Percentiles rank a stretch among this genome's conserved stretches.
Evolutionary conservation across 2,113 vertebrate species (phyloP).

Genomic region (Gulo gulo): DNA sequence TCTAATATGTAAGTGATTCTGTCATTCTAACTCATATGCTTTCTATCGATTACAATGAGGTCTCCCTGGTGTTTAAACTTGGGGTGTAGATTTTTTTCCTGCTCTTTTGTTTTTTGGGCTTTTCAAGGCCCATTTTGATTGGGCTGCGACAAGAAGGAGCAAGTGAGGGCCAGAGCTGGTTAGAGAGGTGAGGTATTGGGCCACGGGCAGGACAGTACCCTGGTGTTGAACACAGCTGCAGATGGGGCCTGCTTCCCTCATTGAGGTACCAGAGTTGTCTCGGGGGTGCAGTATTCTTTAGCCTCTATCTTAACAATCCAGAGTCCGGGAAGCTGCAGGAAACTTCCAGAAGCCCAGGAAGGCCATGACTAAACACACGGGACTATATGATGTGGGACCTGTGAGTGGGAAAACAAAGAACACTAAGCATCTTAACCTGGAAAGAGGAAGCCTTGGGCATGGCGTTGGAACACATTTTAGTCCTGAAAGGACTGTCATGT

Average conservation of each 20-base stretch:
- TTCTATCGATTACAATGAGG: not conserved
- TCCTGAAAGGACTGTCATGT: not conserved
- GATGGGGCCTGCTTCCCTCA: not conserved
- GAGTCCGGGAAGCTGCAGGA: not conserved
- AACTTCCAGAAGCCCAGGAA: not conserved
- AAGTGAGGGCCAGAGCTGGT: not conserved
- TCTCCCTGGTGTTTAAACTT: not conserved
- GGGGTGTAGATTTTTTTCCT: not conserved
- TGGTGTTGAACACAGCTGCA: not conserved
- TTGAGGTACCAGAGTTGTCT: not conserved
- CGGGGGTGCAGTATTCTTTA: not conserved
- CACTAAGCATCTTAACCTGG: not conserved
- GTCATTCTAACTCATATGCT: not conserved
- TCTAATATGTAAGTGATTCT: not conserved
- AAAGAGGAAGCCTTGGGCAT: not conserved
- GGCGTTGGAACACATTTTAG: not conserved
- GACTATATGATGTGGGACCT: not conserved
- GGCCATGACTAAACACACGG: not conserved
- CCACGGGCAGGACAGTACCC: not conserved
- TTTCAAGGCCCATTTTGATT: not conserved
- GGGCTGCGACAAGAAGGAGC: not conserved
- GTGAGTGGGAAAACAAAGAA: not conserved
- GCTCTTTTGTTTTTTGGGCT: not conserved
- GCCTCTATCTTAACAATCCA: not conserved
- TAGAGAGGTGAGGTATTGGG: not conserved